A percentile compares a stretch with the other conserved stretches of the same genome.
These are phyloP conservation scores for Haemorhous mexicanus DNA, from an alignment of 2,113 vertebrate species.

Conservation along the genomic window DNA sequence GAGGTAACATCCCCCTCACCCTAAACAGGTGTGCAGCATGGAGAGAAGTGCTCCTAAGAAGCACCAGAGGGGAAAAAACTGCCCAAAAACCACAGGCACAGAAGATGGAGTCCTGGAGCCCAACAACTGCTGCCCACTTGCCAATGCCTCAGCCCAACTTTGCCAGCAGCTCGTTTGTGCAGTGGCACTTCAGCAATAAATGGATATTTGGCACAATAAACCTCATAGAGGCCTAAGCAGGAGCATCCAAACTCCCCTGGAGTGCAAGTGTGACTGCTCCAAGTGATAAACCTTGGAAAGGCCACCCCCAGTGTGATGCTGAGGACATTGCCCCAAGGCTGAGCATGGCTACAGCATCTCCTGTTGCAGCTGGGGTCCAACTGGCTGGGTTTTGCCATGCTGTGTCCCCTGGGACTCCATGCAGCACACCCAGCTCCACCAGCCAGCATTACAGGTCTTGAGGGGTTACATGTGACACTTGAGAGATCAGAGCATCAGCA, in stretches of 20 bases:
- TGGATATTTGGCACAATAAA: not conserved
- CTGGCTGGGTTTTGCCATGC: not conserved
- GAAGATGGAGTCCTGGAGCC: not conserved
- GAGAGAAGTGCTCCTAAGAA: not conserved
- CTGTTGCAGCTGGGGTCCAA: not conserved
- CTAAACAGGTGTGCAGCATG: fast-evolving
- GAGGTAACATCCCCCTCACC: not conserved
- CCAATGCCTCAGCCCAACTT: not conserved
- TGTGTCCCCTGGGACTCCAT: not conserved
- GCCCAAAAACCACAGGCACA: not conserved
- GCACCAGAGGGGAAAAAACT: not conserved
- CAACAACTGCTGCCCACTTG: not conserved
- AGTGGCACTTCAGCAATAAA: not conserved
- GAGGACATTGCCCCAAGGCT: not conserved
- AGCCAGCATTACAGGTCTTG: fast-evolving
- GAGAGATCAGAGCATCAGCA: not conserved
- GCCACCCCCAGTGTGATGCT: not conserved
- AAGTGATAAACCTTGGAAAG: not conserved
- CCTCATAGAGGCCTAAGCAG: not conserved
- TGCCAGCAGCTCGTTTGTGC: not conserved
- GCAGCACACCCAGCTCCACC: not conserved
- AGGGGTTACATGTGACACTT: no score
- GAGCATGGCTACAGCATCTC: not conserved
- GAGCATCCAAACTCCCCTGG: not conserved
- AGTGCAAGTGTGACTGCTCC: not conserved